Conservation (phyloP, 2,888 invertebrate species). For the Ctena decussata region DNA sequence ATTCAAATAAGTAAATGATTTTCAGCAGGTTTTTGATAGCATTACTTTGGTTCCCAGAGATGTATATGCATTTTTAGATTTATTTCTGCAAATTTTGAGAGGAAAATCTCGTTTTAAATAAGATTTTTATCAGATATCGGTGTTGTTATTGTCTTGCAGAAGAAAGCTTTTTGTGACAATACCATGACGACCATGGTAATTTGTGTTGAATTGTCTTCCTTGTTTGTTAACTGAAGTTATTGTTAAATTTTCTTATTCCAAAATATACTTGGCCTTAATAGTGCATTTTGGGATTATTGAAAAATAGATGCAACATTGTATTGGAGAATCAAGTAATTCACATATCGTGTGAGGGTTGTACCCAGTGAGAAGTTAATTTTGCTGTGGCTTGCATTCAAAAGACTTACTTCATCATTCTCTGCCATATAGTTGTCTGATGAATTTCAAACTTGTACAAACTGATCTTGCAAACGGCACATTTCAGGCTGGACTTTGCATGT, state of each 20-base stretch:
- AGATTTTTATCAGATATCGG: constrained; percentile 1
- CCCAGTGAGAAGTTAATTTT: too few species aligned
- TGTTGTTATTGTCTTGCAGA: constrained; percentile 2
- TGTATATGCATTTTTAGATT: constrained; percentile 3
- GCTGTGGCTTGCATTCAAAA: too few species aligned
- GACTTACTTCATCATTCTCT: too few species aligned
- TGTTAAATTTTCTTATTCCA: background rate
- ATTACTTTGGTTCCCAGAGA: background rate
- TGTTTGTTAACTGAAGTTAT: background rate
- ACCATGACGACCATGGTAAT: background rate
- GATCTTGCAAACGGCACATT: too few species aligned
- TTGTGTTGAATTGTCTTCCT: constrained; percentile 15
- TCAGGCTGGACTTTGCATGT: too few species aligned
- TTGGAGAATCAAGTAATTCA: too few species aligned
- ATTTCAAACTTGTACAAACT: too few species aligned
- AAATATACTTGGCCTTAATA: background rate
- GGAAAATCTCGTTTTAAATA: background rate
- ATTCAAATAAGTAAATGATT: background rate
- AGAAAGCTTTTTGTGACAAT: background rate
- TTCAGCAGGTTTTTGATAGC: background rate
- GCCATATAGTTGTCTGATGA: too few species aligned
- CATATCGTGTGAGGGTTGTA: too few species aligned
- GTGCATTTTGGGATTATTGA: background rate
- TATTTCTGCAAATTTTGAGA: constrained; percentile 16
- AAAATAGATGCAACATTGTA: too few species aligned